phyloP scores from a whole-genome alignment of 1,140 invertebrate genomes.

The Eulimnadia texana region DNA sequence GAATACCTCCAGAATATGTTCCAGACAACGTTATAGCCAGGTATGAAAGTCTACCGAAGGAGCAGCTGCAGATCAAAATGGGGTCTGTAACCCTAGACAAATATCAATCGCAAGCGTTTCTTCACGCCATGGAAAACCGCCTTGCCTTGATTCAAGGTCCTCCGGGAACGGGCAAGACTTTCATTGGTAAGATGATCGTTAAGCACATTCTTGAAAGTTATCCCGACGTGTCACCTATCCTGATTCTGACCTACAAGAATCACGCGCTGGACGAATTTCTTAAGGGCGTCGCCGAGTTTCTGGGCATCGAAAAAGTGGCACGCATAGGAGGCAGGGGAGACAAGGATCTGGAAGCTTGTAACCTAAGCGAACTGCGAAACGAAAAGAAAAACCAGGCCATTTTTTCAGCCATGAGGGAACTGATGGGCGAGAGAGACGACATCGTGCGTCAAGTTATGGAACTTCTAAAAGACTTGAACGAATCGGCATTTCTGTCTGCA shows the following conservation, averaged over 20 bases:
- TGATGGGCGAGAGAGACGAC: neutral
- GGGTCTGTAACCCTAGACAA: neutral
- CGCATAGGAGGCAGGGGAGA: constrained; percentile 32
- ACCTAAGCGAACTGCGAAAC: constrained; percentile 3
- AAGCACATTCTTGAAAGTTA: neutral
- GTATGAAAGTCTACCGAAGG: neutral
- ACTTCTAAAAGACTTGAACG: neutral
- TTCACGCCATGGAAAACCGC: constrained; percentile 5
- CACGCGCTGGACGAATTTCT: constrained; percentile 43
- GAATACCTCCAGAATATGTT: neutral
- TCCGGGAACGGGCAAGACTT: constrained; percentile 41
- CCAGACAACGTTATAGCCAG: neutral
- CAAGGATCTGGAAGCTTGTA: constrained; percentile 19
- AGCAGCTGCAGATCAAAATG: neutral
- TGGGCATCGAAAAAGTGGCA: constrained; percentile 25
- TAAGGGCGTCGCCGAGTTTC: constrained; percentile 29
- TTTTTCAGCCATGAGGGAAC: neutral
- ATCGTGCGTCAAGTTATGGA: neutral
- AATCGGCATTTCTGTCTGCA: neutral
- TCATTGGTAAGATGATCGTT: constrained; percentile 28
- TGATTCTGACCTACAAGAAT: constrained; percentile 40
- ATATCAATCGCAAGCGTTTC: constrained; percentile 6
- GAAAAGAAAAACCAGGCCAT: neutral
- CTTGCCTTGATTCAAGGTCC: constrained; percentile 39
- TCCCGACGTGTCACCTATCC: constrained; percentile 27